Percentiles rank a stretch among this genome's conserved stretches.
Conservation (phyloP, 2,113 vertebrate genomes). For the Atractosteus spatula region DNA sequence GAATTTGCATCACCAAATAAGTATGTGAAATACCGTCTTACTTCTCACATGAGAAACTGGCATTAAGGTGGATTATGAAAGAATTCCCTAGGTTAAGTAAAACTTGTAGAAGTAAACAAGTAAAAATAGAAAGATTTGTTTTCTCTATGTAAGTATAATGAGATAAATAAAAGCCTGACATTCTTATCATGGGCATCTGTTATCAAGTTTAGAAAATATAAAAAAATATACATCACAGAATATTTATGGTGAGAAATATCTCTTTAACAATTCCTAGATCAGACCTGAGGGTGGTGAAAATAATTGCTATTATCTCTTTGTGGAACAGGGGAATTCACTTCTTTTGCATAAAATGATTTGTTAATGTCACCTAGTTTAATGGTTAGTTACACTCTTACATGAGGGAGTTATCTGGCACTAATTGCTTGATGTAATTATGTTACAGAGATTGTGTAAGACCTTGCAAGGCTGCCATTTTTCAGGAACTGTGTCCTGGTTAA, state of each 20-base stretch:
- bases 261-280: background rate
- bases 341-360: constrained; percentile 7
- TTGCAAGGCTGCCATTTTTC: background rate
- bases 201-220: too few species aligned
- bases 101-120: too few species aligned
- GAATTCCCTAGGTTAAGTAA: too few species aligned
- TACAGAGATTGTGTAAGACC: background rate
- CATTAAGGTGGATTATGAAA: too few species aligned
- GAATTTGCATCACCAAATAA: too few species aligned
- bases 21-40: too few species aligned
- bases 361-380: constrained; percentile 12
- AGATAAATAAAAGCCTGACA: too few species aligned
- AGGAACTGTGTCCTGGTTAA: too few species aligned
- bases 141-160: too few species aligned
- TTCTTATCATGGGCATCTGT: too few species aligned
- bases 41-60: too few species aligned
- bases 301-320: constrained; percentile 10
- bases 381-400: constrained; percentile 9
- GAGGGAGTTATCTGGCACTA: constrained; percentile 6
- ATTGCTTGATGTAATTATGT: constrained; percentile 13
- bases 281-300: background rate
- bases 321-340: background rate
- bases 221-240: background rate
- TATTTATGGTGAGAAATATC: background rate
- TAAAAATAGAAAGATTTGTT: too few species aligned